Conservation (phyloP, 2,797 vertebrate genomes). For the Nothura maculosa region DNA sequence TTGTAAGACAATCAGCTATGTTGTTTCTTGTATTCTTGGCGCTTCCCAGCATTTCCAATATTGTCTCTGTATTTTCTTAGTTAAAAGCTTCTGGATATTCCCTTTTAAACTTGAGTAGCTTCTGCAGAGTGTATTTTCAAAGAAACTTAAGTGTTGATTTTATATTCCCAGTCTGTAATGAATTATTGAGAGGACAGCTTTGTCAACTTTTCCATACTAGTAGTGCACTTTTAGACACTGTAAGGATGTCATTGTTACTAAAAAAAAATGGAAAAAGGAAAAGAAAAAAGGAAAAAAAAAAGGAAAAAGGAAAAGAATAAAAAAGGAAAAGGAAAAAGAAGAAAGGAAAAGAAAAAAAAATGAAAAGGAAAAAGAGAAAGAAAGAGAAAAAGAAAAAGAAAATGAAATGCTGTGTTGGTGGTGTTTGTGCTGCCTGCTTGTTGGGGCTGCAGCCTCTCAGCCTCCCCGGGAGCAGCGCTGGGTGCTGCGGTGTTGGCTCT, state of each 20-base stretch:
- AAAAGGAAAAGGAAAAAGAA: no score
- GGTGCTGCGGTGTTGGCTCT: constrained; percentile 25
- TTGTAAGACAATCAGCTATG: neutral
- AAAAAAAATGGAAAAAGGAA: no score
- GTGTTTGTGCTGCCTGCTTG: neutral
- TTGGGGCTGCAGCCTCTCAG: neutral
- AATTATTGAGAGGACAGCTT: neutral
- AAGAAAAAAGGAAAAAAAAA: no score
- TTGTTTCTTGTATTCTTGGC: neutral
- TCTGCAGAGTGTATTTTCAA: neutral
- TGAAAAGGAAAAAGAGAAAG: no score
- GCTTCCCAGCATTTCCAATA: neutral
- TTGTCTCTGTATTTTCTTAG: neutral
- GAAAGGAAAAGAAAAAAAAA: no score
- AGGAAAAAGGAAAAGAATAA: no score
- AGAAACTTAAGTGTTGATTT: neutral
- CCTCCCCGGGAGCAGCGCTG: constrained; percentile 41
- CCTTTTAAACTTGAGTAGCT: neutral
- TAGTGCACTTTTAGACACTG: neutral
- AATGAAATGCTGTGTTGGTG: neutral
- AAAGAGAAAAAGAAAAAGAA: no score
- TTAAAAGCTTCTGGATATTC: neutral
- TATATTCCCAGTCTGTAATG: neutral
- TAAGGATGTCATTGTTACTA: neutral
- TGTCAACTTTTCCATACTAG: neutral